Percentiles rank a stretch among this genome's conserved stretches.
phyloP scores from a whole-genome alignment of 2,113 vertebrate genomes.

The Lutjanus erythropterus region DNA sequence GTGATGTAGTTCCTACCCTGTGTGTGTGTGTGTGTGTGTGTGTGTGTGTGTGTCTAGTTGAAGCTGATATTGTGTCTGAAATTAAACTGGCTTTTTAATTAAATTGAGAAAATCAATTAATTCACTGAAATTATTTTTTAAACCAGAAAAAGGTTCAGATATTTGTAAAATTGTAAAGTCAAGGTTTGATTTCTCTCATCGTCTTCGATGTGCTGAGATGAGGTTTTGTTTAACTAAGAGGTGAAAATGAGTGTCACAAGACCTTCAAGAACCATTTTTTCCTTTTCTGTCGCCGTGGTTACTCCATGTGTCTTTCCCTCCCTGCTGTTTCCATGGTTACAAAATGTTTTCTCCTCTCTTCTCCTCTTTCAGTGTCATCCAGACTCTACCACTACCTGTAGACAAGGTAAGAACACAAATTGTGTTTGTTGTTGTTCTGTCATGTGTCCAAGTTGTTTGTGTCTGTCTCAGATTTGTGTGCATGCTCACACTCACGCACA shows the following conservation, averaged over 20 bases:
- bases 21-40: neutral
- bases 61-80: neutral
- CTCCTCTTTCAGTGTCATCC: constrained; percentile 92
- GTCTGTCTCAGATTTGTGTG: neutral
- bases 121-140: neutral
- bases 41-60: neutral
- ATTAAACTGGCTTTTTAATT: neutral
- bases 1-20: neutral
- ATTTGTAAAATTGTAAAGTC: neutral
- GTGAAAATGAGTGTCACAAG: constrained; percentile 13
- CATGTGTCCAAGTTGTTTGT: neutral
- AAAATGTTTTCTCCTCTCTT: constrained; percentile 58
- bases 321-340: constrained; percentile 73
- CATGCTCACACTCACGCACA: constrained; percentile 11
- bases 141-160: neutral
- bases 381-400: constrained; percentile 96
- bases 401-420: constrained; percentile 92
- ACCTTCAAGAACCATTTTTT: constrained; percentile 33
- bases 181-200: neutral
- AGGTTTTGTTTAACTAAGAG: neutral
- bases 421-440: neutral
- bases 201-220: neutral
- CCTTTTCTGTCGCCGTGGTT: constrained; percentile 50
- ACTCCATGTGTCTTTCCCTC: constrained; percentile 44
- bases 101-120: neutral